Evolutionary conservation across 2,888 invertebrate species (phyloP).

Genomic region (Xylota sylvarum): DNA sequence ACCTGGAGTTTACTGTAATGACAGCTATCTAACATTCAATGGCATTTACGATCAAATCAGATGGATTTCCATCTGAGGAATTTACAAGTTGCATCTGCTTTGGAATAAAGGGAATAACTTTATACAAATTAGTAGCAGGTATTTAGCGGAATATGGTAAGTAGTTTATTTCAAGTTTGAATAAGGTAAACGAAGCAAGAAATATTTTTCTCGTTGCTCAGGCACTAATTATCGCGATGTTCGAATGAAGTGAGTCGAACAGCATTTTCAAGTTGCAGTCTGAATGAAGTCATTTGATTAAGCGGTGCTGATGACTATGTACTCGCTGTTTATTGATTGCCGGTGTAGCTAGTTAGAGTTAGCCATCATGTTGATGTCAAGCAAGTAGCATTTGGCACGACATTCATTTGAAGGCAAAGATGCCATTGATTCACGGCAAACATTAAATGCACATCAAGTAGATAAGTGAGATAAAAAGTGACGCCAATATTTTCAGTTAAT

Average conservation of each 20-base stretch:
- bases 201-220: background rate
- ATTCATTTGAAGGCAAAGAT: no score
- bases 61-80: background rate
- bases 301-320: background rate
- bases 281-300: slow-evolving; percentile 10
- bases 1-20: slow-evolving; percentile 29
- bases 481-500: no score
- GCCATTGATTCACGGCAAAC: no score
- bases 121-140: background rate
- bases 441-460: no score
- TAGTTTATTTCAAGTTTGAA: background rate
- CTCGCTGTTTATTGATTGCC: background rate
- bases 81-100: background rate
- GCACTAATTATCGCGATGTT: background rate
- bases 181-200: background rate
- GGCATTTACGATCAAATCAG: background rate
- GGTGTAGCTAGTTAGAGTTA: no score
- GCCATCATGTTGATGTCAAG: background rate
- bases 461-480: no score
- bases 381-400: background rate
- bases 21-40: background rate
- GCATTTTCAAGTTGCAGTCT: slow-evolving; percentile 1
- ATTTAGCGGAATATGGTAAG: background rate
- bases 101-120: background rate
- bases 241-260: slow-evolving; percentile 5